Percentiles rank a stretch among this genome's conserved stretches.
Conservation (phyloP, 2,113 vertebrate genomes). For the Nestor notabilis region DNA sequence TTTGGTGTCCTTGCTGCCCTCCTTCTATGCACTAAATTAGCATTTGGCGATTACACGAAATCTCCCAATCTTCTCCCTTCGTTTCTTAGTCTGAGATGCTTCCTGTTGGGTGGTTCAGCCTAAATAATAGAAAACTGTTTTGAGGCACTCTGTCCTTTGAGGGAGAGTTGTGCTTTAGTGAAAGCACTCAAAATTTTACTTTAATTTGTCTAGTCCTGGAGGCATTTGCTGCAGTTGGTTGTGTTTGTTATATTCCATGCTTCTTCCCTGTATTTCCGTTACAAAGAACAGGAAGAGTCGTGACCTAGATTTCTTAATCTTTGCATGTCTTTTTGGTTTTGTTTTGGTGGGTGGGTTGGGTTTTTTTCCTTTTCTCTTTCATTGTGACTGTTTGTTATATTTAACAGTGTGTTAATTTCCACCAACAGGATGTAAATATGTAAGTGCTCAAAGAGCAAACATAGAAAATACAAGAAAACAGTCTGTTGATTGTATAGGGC, state of each 20-base stretch:
- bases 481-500: background rate
- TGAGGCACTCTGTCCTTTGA: background rate
- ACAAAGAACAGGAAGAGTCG: background rate
- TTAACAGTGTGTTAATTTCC: background rate
- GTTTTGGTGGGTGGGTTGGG: background rate
- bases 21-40: background rate
- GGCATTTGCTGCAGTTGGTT: background rate
- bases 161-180: background rate
- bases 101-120: background rate
- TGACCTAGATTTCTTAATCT: background rate
- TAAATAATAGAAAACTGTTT: background rate
- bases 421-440: background rate
- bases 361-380: background rate
- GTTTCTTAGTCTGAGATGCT: background rate
- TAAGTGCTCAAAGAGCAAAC: background rate
- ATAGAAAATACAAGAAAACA: background rate
- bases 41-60: background rate
- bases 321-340: background rate
- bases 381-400: background rate
- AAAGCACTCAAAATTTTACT: background rate
- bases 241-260: background rate
- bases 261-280: background rate
- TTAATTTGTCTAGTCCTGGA: background rate
- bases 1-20: background rate
- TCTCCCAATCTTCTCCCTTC: background rate